These are phyloP conservation scores for Phoebastria nigripes DNA, from an alignment of 2,797 vertebrate species.

Conservation along the genomic window DNA sequence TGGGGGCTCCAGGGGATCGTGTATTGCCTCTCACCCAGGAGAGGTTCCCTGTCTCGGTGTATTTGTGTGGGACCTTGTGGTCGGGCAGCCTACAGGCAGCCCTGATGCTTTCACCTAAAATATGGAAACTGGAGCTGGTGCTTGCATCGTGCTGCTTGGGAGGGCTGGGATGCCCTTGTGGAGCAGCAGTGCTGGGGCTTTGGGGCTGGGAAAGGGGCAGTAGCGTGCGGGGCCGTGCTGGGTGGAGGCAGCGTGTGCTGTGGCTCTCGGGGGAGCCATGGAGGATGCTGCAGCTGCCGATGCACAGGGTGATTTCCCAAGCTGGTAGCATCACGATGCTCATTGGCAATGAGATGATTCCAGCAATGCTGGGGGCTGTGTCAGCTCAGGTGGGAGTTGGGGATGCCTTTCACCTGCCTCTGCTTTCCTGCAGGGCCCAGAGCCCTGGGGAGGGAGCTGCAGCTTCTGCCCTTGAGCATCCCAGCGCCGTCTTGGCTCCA, in stretches of 20 bases:
- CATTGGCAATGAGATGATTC: neutral
- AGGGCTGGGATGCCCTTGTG: accelerated
- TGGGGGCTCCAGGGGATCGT: accelerated
- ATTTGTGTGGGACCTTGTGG: neutral
- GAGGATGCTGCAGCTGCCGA: neutral
- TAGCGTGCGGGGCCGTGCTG: accelerated
- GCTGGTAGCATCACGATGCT: neutral
- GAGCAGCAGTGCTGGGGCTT: neutral
- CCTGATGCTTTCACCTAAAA: neutral
- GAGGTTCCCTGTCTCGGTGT: neutral
- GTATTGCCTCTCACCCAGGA: neutral
- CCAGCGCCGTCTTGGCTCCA: neutral
- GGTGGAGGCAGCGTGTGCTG: neutral
- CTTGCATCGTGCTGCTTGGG: accelerated
- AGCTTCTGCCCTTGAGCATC: neutral
- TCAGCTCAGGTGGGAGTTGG: neutral
- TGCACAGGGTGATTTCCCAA: neutral
- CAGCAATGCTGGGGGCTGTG: neutral
- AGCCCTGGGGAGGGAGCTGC: neutral
- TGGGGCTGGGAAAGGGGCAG: neutral
- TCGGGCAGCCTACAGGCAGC: neutral
- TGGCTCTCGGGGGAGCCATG: accelerated
- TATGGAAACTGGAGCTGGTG: neutral
- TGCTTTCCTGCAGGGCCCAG: neutral
- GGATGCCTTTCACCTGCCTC: neutral